These are phyloP conservation scores for Drosophila vallismaia DNA, from an alignment of 2,888 invertebrate genomes.

Conservation along the genomic window DNA sequence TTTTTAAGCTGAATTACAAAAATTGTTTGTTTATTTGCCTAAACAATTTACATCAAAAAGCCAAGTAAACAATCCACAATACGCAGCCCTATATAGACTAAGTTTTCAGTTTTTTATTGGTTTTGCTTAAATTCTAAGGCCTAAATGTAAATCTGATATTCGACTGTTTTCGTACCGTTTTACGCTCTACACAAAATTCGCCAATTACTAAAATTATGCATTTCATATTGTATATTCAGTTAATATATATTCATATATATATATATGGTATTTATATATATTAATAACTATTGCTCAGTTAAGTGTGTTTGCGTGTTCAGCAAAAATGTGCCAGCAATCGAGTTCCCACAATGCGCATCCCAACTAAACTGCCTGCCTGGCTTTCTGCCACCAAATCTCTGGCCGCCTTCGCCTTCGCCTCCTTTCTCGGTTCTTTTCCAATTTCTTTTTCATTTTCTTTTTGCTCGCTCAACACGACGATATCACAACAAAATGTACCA, in stretches of 20 bases:
- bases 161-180: constrained; percentile 58
- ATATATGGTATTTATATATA: constrained; percentile 13
- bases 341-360: constrained; percentile 37
- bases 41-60: constrained; percentile 67
- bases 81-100: constrained; percentile 55
- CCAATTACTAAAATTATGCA: constrained; percentile 76
- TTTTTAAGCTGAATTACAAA: constrained; percentile 67
- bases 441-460: constrained; percentile 41
- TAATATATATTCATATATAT: constrained; percentile 33
- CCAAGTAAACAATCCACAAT: constrained; percentile 55
- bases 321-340: constrained; percentile 63
- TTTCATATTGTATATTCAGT: constrained; percentile 48
- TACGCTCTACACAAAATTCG: constrained; percentile 74
- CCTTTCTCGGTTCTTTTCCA: constrained; percentile 8
- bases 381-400: constrained; percentile 4
- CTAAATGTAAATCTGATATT: constrained; percentile 74
- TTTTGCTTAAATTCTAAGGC: constrained; percentile 59
- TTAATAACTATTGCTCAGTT: constrained; percentile 75
- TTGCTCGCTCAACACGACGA: constrained; percentile 78
- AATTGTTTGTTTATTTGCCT: constrained; percentile 41
- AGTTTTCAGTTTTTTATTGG: constrained; percentile 29
- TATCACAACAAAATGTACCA: constrained; percentile 80
- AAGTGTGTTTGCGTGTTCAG: constrained; percentile 72
- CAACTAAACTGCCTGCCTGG: constrained; percentile 12
- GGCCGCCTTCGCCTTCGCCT: neutral